A percentile compares a stretch with the other conserved stretches of the same genome.
phyloP scores from a whole-genome alignment of 2,888 invertebrate genomes.

The Galeruca laticollis region DNA sequence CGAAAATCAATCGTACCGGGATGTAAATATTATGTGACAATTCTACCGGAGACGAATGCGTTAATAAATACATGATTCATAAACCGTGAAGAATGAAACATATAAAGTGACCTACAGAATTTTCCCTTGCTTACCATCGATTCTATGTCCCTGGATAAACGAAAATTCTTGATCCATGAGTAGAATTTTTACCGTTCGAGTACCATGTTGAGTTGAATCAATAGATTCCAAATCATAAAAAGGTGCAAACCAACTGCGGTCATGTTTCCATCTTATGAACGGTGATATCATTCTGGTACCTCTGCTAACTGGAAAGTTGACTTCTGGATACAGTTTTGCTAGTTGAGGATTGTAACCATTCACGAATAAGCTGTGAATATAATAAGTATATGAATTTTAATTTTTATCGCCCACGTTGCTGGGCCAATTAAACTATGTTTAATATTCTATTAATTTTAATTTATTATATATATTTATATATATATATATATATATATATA shows the following conservation, averaged over 20 bases:
- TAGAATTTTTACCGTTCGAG: constrained; percentile 30
- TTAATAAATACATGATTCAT: too few relatives aligned
- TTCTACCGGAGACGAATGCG: too few relatives aligned
- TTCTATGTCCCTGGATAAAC: constrained; percentile 83
- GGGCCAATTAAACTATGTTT: too few relatives aligned
- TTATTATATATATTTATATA: too few relatives aligned
- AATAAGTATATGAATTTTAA: too few relatives aligned
- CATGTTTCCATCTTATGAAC: constrained; percentile 90
- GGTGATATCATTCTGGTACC: constrained; percentile 71
- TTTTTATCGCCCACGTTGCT: too few relatives aligned
- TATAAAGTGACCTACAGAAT: too few relatives aligned
- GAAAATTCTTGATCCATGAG: constrained; percentile 71
- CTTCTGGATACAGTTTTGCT: constrained; percentile 80
- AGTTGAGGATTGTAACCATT: constrained; percentile 82
- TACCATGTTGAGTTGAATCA: constrained; percentile 23
- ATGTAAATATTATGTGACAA: too few relatives aligned
- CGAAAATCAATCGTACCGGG: too few relatives aligned
- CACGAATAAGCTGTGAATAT: constrained; percentile 76
- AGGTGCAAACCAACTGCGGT: constrained; percentile 78
- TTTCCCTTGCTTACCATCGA: constrained; percentile 73
- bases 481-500: too few relatives aligned
- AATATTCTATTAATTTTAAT: too few relatives aligned
- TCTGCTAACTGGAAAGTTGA: constrained; percentile 86
- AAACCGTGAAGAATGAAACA: too few relatives aligned
- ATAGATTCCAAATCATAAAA: constrained; percentile 37